A percentile compares a stretch with the other conserved stretches of the same genome.
Conservation (phyloP, 2,888 invertebrate species). For the Anagyrus pseudococci region DNA sequence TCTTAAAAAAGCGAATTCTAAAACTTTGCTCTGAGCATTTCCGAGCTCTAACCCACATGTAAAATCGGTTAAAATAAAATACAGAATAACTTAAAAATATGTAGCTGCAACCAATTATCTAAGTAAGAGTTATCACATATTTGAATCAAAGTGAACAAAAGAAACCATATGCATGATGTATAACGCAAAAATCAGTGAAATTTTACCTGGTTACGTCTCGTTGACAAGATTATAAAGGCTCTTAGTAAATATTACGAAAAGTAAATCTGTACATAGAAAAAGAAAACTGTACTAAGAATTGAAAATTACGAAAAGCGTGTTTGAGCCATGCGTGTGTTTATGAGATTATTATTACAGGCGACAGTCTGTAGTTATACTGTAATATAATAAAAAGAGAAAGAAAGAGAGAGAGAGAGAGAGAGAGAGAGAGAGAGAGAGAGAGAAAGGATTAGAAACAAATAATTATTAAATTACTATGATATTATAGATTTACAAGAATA, state of each 20-base stretch:
- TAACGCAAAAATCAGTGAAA: conserved; percentile 3
- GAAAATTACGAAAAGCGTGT: background rate
- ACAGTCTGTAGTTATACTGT: conserved; percentile 47
- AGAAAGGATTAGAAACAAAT: conserved; percentile 16
- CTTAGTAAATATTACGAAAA: conserved; percentile 19
- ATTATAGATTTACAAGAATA: conserved; percentile 33
- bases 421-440: background rate
- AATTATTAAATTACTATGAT: conserved; percentile 41
- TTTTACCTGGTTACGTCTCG: conserved; percentile 3
- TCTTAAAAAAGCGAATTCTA: too few relatives aligned
- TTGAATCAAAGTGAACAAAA: conserved; percentile 30
- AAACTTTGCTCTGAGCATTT: too few relatives aligned
- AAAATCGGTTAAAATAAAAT: background rate
- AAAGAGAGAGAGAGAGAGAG: conserved; percentile 12
- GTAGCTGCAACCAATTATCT: conserved; percentile 5
- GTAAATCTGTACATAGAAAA: conserved; percentile 29
- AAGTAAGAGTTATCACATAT: conserved; percentile 21
- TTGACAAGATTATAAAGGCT: conserved; percentile 22
- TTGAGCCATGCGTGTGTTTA: conserved; percentile 11
- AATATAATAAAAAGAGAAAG: conserved; percentile 44
- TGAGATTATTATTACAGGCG: conserved; percentile 8
- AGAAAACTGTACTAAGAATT: conserved; percentile 3
- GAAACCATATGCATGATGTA: conserved; percentile 16
- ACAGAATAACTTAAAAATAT: conserved; percentile 5
- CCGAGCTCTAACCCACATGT: too few relatives aligned